phyloP scores from a whole-genome alignment of 2,888 invertebrate species.

The Apotomis capreana region DNA sequence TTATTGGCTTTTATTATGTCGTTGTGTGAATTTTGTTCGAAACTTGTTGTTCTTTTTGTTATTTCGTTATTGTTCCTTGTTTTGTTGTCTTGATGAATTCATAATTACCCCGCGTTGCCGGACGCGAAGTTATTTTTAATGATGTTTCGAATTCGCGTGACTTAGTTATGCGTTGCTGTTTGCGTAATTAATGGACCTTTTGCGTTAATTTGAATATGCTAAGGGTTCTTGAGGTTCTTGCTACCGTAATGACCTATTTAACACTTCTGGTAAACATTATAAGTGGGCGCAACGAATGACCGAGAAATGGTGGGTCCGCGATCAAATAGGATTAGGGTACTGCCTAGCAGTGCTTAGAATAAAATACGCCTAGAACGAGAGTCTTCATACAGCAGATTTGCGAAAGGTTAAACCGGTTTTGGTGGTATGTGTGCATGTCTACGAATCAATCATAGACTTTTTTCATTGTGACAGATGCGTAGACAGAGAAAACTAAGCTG shows the following conservation, averaged over 20 bases:
- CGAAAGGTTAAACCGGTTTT: too few relatives aligned
- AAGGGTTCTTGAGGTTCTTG: slow-evolving; percentile 9
- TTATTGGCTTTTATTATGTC: slow-evolving; percentile 38
- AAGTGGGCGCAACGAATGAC: too few relatives aligned
- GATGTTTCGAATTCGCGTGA: slow-evolving; percentile 25
- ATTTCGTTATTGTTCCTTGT: slow-evolving; percentile 15
- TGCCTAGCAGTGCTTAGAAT: too few relatives aligned
- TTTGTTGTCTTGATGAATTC: slow-evolving; percentile 29
- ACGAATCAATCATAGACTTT: too few relatives aligned
- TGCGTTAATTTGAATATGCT: slow-evolving; percentile 30
- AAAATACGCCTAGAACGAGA: too few relatives aligned
- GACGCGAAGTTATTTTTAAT: slow-evolving; percentile 29
- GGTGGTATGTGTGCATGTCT: too few relatives aligned
- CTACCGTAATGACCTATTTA: not conserved
- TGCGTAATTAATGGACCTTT: slow-evolving; percentile 27
- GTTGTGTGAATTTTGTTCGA: slow-evolving; percentile 33
- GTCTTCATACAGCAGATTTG: too few relatives aligned
- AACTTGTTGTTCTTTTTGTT: slow-evolving; percentile 26
- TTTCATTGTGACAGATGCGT: too few relatives aligned
- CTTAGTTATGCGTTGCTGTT: slow-evolving; percentile 27
- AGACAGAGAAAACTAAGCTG: too few relatives aligned
- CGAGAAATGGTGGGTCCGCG: too few relatives aligned
- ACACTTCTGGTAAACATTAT: not conserved
- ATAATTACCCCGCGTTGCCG: slow-evolving; percentile 24
- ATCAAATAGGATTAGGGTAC: too few relatives aligned